Evolutionary conservation across 2,113 vertebrate genomes (phyloP), one percentile per base, ranked within the genome.

Genomic region (Aptenodytes patagonicus): DNA sequence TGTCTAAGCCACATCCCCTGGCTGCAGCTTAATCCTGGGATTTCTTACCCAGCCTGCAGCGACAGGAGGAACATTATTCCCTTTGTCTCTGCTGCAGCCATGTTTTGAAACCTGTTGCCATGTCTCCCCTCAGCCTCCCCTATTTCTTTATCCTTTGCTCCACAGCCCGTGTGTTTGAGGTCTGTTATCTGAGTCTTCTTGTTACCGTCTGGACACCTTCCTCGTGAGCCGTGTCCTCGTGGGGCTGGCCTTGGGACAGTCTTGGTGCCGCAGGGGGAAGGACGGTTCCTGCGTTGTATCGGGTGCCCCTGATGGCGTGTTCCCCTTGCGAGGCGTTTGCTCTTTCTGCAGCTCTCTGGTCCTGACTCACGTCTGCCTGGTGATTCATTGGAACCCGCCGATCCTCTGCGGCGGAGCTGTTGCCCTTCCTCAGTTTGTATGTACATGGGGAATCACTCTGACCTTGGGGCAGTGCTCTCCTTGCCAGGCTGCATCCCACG

Each of bases 11-110:
- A 3, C 49, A 24, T 70, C 57, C 70, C 57, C 64, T 36, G 76
- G 12, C 87, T 82, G 87, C 82, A 54, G 76, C 77, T 90, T 94
- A 94, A 94, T 83, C 92, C 71, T 49, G 71, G 83, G 83, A 94
- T 87, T 87, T 72, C 77, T 66, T 49, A 17, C 40, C 87, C 58
- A 25, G 87, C 38, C 69, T 10, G 51, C 71, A 58, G 62, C 13
- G 1, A 20, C 58, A 3, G 71, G 83, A 72, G 77, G 83, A 34
- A 78, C 71, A 6, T 78, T 61, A 65, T 66, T 91, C 83, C 88
- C 70, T 90, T 90, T 82, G 87, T 87, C 70, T 90, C 17, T 13
- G 55, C 64, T 0, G 4, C 88, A 44, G 77, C 87, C 77, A 9
- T 47, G 64, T 42, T 87, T 58, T 14, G 58, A 44, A 72, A 78